These are phyloP conservation scores for Priocnemis perturbator DNA, from an alignment of 2,888 invertebrate genomes.

Conservation along the genomic window DNA sequence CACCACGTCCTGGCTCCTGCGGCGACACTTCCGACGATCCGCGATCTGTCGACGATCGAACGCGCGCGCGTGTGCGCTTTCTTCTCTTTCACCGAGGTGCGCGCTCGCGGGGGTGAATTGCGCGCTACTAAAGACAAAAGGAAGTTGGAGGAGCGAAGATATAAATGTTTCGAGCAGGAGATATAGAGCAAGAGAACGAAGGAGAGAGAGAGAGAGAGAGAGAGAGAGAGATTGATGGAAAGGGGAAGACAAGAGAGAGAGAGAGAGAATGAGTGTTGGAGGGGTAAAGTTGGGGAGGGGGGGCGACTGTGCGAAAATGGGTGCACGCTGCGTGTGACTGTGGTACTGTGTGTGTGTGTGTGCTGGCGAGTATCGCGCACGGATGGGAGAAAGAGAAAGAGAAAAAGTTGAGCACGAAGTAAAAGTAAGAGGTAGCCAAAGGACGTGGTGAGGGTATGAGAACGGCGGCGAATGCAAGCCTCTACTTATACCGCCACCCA, in stretches of 20 bases:
- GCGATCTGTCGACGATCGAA: slow-evolving; percentile 1
- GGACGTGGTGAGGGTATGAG: slow-evolving; percentile 75
- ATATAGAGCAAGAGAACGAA: background rate
- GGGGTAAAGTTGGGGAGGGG: background rate
- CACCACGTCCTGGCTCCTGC: slow-evolving; percentile 28
- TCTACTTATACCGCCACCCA: slow-evolving; percentile 75
- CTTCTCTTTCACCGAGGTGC: background rate
- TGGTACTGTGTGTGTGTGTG: too few relatives aligned
- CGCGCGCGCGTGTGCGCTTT: background rate
- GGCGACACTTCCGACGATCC: slow-evolving; percentile 12
- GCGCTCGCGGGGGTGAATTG: too few relatives aligned
- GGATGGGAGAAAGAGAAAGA: slow-evolving; percentile 24
- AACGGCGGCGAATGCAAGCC: slow-evolving; percentile 72
- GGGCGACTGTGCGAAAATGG: background rate
- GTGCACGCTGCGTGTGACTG: too few relatives aligned
- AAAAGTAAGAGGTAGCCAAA: slow-evolving; percentile 73
- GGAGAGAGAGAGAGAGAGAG: background rate
- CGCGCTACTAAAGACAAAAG: too few relatives aligned
- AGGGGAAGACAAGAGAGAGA: background rate
- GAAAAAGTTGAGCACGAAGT: slow-evolving; percentile 47
- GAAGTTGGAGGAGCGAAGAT: too few relatives aligned
- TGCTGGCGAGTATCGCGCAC: too few relatives aligned
- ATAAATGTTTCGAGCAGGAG: background rate
- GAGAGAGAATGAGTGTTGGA: slow-evolving; percentile 7
- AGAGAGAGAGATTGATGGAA: background rate